Percentiles rank a stretch among this genome's conserved stretches.
These are phyloP conservation scores for Drosophila pruinosa DNA, from an alignment of 1,140 invertebrate species.

Conservation along the genomic window DNA sequence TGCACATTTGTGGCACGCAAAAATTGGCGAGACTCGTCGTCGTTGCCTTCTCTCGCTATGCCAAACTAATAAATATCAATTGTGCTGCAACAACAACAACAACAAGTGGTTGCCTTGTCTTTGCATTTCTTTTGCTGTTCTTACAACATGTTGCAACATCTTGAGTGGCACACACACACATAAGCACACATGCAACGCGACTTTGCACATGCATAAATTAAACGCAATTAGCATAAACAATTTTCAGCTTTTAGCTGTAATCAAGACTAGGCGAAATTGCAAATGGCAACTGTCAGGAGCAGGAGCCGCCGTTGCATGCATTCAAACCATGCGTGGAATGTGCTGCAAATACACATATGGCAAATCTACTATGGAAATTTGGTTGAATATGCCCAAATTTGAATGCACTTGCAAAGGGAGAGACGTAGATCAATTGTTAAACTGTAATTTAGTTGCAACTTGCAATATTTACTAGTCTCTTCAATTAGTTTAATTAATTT, in stretches of 20 bases:
- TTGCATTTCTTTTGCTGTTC: conserved; percentile 47
- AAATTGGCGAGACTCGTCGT: conserved; percentile 5
- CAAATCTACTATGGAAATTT: conserved; percentile 18
- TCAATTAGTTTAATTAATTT: neutral
- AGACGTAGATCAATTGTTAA: no score
- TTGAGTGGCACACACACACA: conserved; percentile 15
- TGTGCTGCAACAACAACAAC: conserved; percentile 27
- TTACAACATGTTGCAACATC: conserved; percentile 44
- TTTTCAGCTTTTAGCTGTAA: conserved; percentile 73
- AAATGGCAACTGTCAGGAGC: conserved; percentile 7
- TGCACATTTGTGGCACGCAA: conserved; percentile 55
- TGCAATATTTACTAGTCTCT: neutral
- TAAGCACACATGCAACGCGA: conserved; percentile 2
- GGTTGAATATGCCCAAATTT: neutral
- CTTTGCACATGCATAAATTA: conserved; percentile 73
- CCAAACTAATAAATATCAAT: conserved; percentile 60
- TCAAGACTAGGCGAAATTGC: conserved; percentile 25
- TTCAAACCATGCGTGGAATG: conserved; percentile 13
- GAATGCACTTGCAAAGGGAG: neutral
- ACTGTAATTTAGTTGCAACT: neutral
- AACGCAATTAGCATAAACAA: conserved; percentile 81
- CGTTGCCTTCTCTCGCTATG: neutral
- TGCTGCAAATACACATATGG: conserved; percentile 13
- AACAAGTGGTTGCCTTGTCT: conserved; percentile 39
- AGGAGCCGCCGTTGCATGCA: conserved; percentile 3